Conservation (phyloP, 2,113 vertebrate species). For the Gnathonemus longibarbis region DNA sequence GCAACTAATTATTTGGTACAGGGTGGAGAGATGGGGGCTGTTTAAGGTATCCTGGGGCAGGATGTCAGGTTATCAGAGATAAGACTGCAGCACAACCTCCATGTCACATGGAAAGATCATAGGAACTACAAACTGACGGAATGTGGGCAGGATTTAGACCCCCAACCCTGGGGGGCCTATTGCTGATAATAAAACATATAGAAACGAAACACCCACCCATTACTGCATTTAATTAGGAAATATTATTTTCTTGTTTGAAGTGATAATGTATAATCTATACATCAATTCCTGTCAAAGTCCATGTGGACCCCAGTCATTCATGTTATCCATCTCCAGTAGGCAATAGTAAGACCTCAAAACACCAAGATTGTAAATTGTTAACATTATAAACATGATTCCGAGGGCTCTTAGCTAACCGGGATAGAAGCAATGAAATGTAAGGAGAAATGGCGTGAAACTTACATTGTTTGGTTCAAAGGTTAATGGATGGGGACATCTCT, state of each 20-base stretch:
- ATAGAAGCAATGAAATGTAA: neutral
- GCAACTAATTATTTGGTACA: neutral
- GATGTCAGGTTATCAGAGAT: neutral
- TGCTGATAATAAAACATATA: neutral
- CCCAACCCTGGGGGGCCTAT: neutral
- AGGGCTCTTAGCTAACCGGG: neutral
- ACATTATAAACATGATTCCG: neutral
- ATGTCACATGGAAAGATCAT: neutral
- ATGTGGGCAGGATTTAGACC: neutral
- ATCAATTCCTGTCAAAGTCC: neutral
- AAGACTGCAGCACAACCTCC: neutral
- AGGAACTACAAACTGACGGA: neutral
- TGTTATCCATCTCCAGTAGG: neutral
- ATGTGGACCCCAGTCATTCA: neutral
- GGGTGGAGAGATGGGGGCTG: neutral
- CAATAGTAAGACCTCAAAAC: neutral
- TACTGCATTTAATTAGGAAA: neutral
- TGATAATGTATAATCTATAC: neutral
- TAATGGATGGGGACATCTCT: slow-evolving; percentile 67
- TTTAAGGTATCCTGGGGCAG: neutral
- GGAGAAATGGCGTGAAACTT: slow-evolving; percentile 42
- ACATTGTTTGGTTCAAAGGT: slow-evolving; percentile 63
- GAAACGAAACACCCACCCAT: neutral
- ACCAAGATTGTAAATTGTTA: neutral
- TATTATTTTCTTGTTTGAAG: neutral